Evolutionary conservation across 2,888 invertebrate species (phyloP).

Genomic region (Drosophila stalkeri): DNA sequence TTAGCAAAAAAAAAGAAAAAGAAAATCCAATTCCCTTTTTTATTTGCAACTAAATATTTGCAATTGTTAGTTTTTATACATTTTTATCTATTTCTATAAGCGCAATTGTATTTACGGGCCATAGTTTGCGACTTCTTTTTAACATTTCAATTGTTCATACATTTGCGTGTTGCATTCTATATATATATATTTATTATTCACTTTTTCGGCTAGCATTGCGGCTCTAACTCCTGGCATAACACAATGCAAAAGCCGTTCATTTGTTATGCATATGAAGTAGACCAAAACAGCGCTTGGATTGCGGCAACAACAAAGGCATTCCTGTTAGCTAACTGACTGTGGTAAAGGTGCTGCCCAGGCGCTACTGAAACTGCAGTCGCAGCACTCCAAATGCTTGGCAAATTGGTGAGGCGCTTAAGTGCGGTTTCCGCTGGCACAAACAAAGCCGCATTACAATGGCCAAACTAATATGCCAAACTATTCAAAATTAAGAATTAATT

Average conservation of each 20-base stretch:
- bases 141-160: constrained; percentile 71
- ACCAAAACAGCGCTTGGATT: constrained; percentile 56
- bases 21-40: constrained; percentile 57
- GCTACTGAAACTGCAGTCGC: constrained; percentile 13
- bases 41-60: constrained; percentile 75
- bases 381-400: constrained; percentile 32
- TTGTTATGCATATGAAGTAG: constrained; percentile 79
- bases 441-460: constrained; percentile 20
- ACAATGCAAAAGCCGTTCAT: constrained; percentile 72
- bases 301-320: constrained; percentile 39
- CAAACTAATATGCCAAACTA: constrained; percentile 16
- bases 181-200: neutral
- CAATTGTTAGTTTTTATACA: constrained; percentile 65
- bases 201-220: constrained; percentile 7
- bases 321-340: constrained; percentile 15
- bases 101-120: constrained; percentile 47
- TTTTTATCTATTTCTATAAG: constrained; percentile 55
- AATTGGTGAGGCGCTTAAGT: constrained; percentile 53
- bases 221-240: constrained; percentile 37
- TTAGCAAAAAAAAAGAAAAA: constrained; percentile 64
- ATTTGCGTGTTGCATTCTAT: constrained; percentile 19
- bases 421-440: constrained; percentile 56
- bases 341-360: constrained; percentile 12
- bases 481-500: constrained; percentile 14
- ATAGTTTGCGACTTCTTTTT: constrained; percentile 36